Base-by-base conservation (phyloP, 2,888 invertebrate species). In the Halictus ligatus region DNA sequence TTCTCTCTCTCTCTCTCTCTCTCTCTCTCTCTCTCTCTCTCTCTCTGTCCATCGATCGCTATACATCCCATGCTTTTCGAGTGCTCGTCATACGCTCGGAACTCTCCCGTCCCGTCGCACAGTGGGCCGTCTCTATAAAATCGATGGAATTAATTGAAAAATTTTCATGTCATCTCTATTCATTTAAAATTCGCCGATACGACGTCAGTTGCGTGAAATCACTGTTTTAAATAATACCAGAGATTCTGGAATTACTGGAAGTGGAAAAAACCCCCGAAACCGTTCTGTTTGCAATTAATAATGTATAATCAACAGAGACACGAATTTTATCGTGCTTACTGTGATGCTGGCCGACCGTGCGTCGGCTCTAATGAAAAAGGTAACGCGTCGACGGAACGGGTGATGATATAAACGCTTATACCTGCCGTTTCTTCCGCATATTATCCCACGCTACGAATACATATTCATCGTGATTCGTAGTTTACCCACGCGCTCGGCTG, bases 401-500 rank as follows among this genome's bases (percentile, higher is more conserved):
- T 25, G 54, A 83, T 48, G 43, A 43, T n/a, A 60, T 35, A 48
- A n/a, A 21, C 58, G 40, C 54, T 46, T 18, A 58, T 60, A 40
- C 58, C 25, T 29, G n/a, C n/a, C 75, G 78, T 75, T 67, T 54
- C 78, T 82, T 77, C 80, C 73, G 75, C 83, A 72, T 78, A 84
- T 82, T 87, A 81, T 87, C 87, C 89, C 84, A 89, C 84, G 83
- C 83, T 76, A 81, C 74, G 73, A 79, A 92, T 91, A 91, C 90
- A 87, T 90, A 91, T 89, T 92, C 92, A 89, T 86, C 85, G 88
- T 74, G 88, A 78, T 90, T 89, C 76, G 89, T 88, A 77, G 89
- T 82, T 91, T 89, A 88, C 86, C 87, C 91, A 89, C 90, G 89
- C 89, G 82, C 84, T 82, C 83, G 78, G 80, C 82, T 74, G 86